Percentiles rank a stretch among this genome's conserved stretches.
These are phyloP conservation scores for Papilio protenor DNA, from an alignment of 2,888 invertebrate species.

Conservation along the genomic window DNA sequence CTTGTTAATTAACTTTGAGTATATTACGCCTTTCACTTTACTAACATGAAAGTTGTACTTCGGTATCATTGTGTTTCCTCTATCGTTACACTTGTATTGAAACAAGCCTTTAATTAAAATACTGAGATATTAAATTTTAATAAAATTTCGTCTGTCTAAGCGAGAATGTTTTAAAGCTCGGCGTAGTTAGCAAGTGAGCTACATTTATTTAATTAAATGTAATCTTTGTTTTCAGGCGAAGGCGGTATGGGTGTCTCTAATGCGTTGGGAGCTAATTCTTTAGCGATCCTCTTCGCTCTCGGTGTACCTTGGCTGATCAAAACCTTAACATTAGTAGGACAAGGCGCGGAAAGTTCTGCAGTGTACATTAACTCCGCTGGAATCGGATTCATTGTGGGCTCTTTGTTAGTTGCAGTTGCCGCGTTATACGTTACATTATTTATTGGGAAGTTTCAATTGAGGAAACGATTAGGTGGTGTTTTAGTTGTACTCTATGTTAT, in stretches of 20 bases:
- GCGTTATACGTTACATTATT: slow-evolving; percentile 88
- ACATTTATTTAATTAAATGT: background rate
- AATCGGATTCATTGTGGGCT: slow-evolving; percentile 92
- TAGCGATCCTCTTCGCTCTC: slow-evolving; percentile 92
- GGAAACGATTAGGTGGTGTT: slow-evolving; percentile 87
- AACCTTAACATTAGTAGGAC: slow-evolving; percentile 82
- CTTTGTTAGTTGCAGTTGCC: slow-evolving; percentile 89
- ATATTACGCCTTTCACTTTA: too few relatives aligned
- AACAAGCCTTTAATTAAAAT: too few relatives aligned
- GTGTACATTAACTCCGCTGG: slow-evolving; percentile 91
- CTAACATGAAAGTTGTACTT: too few relatives aligned
- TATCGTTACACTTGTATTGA: too few relatives aligned
- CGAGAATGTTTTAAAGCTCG: too few relatives aligned
- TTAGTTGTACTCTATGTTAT: slow-evolving; percentile 87
- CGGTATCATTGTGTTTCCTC: too few relatives aligned
- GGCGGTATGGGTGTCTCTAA: slow-evolving; percentile 95
- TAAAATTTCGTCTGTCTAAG: too few relatives aligned
- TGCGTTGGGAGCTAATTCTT: slow-evolving; percentile 92
- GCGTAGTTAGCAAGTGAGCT: background rate
- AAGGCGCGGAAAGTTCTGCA: slow-evolving; percentile 74
- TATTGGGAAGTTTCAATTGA: slow-evolving; percentile 88
- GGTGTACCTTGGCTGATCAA: slow-evolving; percentile 94
- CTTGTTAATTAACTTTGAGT: too few relatives aligned
- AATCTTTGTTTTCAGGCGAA: slow-evolving; percentile 83
- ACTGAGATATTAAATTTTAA: too few relatives aligned